Conservation (phyloP, 2,888 invertebrate species). For the Drosophila demipolita region DNA sequence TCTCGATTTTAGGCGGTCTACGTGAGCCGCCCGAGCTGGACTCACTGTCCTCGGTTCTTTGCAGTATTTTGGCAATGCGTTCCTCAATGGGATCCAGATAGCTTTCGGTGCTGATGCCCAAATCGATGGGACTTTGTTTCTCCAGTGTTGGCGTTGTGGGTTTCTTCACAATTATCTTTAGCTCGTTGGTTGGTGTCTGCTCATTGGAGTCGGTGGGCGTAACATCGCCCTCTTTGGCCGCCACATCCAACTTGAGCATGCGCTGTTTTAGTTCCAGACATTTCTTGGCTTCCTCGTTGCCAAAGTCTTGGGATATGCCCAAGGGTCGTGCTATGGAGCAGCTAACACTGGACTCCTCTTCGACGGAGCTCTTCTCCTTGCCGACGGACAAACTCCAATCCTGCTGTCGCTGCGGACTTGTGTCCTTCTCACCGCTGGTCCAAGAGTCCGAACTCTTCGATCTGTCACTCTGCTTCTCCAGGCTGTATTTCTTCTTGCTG, state of each 20-base stretch:
- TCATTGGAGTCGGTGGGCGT: slow-evolving; percentile 86
- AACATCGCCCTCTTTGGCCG: slow-evolving; percentile 85
- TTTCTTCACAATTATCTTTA: slow-evolving; percentile 75
- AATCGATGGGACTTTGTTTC: slow-evolving; percentile 88
- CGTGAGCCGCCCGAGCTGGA: slow-evolving; percentile 87
- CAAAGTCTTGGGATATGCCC: slow-evolving; percentile 91
- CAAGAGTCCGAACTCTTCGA: slow-evolving; percentile 93
- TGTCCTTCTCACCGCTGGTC: slow-evolving; percentile 92
- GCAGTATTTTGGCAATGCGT: slow-evolving; percentile 84
- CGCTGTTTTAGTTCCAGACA: slow-evolving; percentile 87
- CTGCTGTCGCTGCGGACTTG: slow-evolving; percentile 86
- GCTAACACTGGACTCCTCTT: slow-evolving; percentile 91
- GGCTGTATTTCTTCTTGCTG: slow-evolving; percentile 87
- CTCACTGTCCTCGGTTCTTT: slow-evolving; percentile 87
- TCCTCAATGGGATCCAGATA: slow-evolving; percentile 85
- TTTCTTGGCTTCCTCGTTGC: slow-evolving; percentile 87
- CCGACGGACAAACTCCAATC: slow-evolving; percentile 86
- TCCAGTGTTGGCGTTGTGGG: slow-evolving; percentile 87
- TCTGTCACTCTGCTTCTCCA: slow-evolving; percentile 87
- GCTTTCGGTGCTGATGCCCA: slow-evolving; percentile 86
- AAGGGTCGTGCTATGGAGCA: slow-evolving; percentile 92
- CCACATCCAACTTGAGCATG: slow-evolving; percentile 87
- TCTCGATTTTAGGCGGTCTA: slow-evolving; percentile 86
- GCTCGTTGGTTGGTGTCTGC: slow-evolving; percentile 79
- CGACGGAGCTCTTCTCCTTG: slow-evolving; percentile 88